Base-by-base conservation (phyloP, 53 echinoderm and acorn worm genomes). In the Apostichopus leukothele region DNA sequence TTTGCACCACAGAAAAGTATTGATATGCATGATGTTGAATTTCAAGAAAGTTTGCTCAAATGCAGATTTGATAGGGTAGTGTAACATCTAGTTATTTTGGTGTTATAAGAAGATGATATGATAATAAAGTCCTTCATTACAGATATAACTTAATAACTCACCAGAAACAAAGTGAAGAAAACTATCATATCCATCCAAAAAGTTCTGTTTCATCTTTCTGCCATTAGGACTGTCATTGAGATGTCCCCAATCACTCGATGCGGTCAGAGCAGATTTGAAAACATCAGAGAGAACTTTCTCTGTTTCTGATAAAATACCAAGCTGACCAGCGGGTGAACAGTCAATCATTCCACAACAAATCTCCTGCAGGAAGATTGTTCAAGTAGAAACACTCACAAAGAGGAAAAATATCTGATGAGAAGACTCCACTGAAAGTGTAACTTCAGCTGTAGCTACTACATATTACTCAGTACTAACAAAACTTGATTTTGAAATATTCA, bases 141-240 rank as follows among this genome's bases (percentile, higher is more conserved):
- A 39, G 8, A 39, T 39, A 39, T 39, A 39, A 39, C 39, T 39
- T 3, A 39, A 39, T 39, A 39, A 79, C 92, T 60, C 90, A 97
- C 97, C 91, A 83, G 90, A 89, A 66, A 97, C 73, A 90, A 94
- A 97, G 25, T 92, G 91, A 21, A 97, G 83, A 79, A 97, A 97
- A 80, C 90, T 91, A 78, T 97, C 97, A 92, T 90, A 95, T 13
- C 92, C 94, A 88, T 97, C 97, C 60, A 94, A 88, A 60, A 97
- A 97, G 61, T 90, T 95, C 89, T 95, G 90, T 86, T 90, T 92
- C 18, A 92, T 95, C 59, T 91, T 95, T 89, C 92, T 97, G 52
- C 97, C 95, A 90, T 95, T 93, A 16, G 97, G 97, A 84, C 94
- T 95, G 26, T 92, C 93, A 53, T 90, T 89, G 20, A 97, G 91